A percentile compares a stretch with the other conserved stretches of the same genome.
These are phyloP conservation scores for Sclerurus mexicanus DNA, from an alignment of 2,113 vertebrate genomes.

Conservation along the genomic window DNA sequence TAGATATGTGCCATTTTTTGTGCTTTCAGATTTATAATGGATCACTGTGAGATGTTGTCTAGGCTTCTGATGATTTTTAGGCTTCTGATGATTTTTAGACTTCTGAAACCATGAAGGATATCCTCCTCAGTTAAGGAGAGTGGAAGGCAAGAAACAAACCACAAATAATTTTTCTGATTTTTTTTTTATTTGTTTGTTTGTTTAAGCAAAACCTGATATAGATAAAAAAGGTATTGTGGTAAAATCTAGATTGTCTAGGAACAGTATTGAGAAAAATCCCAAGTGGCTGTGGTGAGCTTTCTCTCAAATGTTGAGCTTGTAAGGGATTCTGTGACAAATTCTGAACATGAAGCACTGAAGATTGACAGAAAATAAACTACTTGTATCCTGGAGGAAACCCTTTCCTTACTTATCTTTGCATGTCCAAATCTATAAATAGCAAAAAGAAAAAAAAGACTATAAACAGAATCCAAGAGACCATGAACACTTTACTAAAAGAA, in stretches of 20 bases:
- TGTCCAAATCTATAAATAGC: background rate
- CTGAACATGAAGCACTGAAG: background rate
- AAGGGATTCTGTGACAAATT: background rate
- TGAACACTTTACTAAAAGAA: background rate
- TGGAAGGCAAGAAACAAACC: background rate
- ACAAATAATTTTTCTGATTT: background rate
- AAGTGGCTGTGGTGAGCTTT: background rate
- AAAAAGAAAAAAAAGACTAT: background rate
- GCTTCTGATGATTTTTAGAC: background rate
- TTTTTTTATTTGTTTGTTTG: background rate
- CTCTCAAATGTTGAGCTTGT: background rate
- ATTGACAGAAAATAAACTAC: background rate
- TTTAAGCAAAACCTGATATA: background rate
- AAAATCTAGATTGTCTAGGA: background rate
- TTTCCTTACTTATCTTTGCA: background rate
- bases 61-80: background rate
- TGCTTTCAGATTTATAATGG: background rate
- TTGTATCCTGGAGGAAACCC: background rate
- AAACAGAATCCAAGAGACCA: background rate
- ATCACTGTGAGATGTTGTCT: background rate
- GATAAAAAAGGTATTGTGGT: background rate
- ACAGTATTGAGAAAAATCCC: background rate
- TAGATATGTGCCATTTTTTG: background rate
- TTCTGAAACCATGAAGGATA: background rate
- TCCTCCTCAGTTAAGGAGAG: background rate